Evolutionary conservation across 1,140 invertebrate species (phyloP).

Genomic region (Apis florea): DNA sequence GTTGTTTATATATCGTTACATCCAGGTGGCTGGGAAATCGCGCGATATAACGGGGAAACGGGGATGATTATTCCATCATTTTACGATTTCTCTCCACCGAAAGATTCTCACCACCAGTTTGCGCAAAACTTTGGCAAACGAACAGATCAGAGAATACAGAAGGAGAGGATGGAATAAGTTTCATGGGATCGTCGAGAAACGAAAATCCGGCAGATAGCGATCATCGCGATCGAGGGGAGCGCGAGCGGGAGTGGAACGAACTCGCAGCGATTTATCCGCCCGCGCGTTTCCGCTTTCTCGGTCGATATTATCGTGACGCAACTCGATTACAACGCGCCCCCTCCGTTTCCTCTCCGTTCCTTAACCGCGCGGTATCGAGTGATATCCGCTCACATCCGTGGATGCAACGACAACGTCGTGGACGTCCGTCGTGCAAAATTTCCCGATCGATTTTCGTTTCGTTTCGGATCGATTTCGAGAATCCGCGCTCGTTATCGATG

Average conservation of each 20-base stretch:
- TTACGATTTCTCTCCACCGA: no score
- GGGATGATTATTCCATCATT: no score
- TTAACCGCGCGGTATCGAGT: conserved; percentile 21
- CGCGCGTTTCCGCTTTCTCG: conserved; percentile 58
- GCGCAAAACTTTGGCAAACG: no score
- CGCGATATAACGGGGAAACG: conserved; percentile 13
- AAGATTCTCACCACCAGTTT: no score
- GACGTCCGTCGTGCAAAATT: neutral
- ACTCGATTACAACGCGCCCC: conserved; percentile 58
- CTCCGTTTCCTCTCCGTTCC: conserved; percentile 41
- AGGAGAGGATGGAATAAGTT: no score
- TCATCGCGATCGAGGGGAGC: conserved; percentile 5
- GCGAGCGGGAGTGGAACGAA: conserved; percentile 50
- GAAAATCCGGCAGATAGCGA: conserved; percentile 27
- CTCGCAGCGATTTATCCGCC: conserved; percentile 53
- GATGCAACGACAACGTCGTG: conserved; percentile 24
- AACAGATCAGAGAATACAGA: no score
- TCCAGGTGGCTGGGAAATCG: conserved; percentile 1
- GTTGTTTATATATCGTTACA: conserved; percentile 30
- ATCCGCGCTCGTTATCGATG: no score
- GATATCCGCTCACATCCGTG: conserved; percentile 20
- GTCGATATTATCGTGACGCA: conserved; percentile 63
- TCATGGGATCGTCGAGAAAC: no score
- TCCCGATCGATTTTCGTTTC: neutral
- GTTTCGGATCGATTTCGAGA: no score